Percentiles rank a stretch among this genome's conserved stretches.
Evolutionary conservation across 2,797 vertebrate genomes (phyloP).

Genomic region (Enteromius treurensis): DNA sequence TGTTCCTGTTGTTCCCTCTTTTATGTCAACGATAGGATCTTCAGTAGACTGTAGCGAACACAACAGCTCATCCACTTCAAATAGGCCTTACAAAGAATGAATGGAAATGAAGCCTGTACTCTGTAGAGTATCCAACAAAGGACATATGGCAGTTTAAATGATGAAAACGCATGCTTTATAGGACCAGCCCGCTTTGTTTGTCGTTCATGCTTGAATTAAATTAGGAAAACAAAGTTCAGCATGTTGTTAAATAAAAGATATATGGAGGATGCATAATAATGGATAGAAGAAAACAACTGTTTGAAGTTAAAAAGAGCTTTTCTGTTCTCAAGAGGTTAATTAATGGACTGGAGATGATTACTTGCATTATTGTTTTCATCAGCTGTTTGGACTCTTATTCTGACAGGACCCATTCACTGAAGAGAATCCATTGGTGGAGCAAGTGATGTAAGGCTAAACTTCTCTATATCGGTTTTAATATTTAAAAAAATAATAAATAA

Average conservation of each 20-base stretch:
- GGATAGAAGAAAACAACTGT: background rate
- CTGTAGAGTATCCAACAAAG: slow-evolving; percentile 40
- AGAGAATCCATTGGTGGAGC: background rate
- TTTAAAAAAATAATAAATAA: background rate
- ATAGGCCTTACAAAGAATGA: slow-evolving; percentile 22
- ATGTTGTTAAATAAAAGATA: background rate
- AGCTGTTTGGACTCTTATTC: background rate
- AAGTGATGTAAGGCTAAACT: background rate
- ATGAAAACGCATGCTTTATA: background rate
- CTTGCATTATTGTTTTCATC: background rate
- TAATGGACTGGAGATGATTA: background rate
- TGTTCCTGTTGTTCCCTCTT: slow-evolving; percentile 24
- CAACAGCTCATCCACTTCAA: slow-evolving; percentile 40
- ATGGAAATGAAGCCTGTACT: background rate
- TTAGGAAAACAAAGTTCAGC: background rate
- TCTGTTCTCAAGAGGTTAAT: background rate
- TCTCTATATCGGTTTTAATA: background rate
- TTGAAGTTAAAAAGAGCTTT: background rate
- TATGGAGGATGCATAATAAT: background rate
- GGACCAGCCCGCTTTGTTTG: background rate
- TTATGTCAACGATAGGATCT: slow-evolving; percentile 48
- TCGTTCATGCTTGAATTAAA: background rate
- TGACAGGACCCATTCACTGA: background rate
- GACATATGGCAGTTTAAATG: background rate
- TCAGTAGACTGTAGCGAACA: slow-evolving; percentile 37